Evolutionary conservation across 2,888 invertebrate genomes (phyloP).

Genomic region (Ecliptopera silaceata): DNA sequence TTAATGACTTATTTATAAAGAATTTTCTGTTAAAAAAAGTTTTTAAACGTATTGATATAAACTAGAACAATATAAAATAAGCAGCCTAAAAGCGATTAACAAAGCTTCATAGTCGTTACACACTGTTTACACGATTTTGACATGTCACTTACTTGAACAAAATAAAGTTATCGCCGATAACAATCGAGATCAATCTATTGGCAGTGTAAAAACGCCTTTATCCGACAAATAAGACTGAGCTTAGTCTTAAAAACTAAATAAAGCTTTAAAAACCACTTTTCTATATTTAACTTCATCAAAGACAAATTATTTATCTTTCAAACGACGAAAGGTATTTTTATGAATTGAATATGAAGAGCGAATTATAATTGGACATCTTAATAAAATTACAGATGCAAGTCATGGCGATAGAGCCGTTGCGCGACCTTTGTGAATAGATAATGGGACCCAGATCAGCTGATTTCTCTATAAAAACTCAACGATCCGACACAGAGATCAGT

Average conservation of each 20-base stretch:
- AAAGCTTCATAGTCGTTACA: no score
- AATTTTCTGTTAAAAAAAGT: no score
- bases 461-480: conserved; percentile 28
- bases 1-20: no score
- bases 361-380: conserved; percentile 22
- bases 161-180: no score
- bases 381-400: conserved; percentile 30
- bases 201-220: no score
- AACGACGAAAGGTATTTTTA: conserved; percentile 13
- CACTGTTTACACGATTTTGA: no score
- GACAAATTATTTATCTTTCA: conserved; percentile 11
- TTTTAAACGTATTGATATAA: no score
- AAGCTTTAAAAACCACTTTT: not conserved
- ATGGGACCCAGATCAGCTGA: conserved; percentile 35
- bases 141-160: no score
- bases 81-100: no score
- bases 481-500: conserved; percentile 22
- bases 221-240: no score
- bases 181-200: no score
- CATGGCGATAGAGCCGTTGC: conserved; percentile 22
- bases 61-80: no score
- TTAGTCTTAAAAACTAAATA: not conserved
- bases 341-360: conserved; percentile 17
- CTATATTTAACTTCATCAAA: conserved; percentile 5
- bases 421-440: conserved; percentile 22